Evolutionary conservation across 30 jellyfish, hydroid and myxozoan species (phyloP).

Genomic region (Euphysa ruthae): DNA sequence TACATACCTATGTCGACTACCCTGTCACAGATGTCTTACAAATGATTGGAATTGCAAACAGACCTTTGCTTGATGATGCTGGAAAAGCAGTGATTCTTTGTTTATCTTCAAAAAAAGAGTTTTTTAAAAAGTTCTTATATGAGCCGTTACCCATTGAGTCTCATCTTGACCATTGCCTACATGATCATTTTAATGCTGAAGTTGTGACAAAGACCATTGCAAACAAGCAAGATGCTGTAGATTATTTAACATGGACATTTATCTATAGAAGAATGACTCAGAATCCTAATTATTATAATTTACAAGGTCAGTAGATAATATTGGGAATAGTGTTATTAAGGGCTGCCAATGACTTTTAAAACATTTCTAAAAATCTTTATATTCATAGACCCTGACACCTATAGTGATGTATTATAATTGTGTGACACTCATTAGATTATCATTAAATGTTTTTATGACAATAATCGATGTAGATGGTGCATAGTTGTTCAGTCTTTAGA

Average conservation of each 20-base stretch:
- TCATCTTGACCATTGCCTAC: slow-evolving; percentile 96
- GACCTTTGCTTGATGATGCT: slow-evolving; percentile 82
- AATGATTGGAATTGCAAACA: slow-evolving; percentile 84
- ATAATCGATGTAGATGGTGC: no score
- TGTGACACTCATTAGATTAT: no score
- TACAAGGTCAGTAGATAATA: slow-evolving; percentile 78
- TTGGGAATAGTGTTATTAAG: no score
- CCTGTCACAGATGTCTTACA: slow-evolving; percentile 95
- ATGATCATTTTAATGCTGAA: slow-evolving; percentile 97
- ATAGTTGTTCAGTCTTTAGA: no score
- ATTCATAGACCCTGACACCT: no score
- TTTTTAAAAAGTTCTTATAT: slow-evolving; percentile 69
- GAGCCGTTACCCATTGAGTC: slow-evolving; percentile 98
- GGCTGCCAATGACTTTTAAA: no score
- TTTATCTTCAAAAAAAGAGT: slow-evolving; percentile 79
- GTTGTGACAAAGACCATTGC: slow-evolving; percentile 97
- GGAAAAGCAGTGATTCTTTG: slow-evolving; percentile 88
- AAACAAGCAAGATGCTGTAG: slow-evolving; percentile 99
- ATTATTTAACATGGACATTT: slow-evolving; percentile 96
- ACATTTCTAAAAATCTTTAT: no score
- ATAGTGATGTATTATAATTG: no score
- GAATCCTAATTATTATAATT: slow-evolving; percentile 88
- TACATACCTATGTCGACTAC: slow-evolving; percentile 85
- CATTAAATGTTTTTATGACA: no score
- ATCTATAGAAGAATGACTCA: slow-evolving; percentile 96